These are phyloP conservation scores for Octopus sinensis DNA, from an alignment of 1,140 invertebrate species.

Conservation along the genomic window DNA sequence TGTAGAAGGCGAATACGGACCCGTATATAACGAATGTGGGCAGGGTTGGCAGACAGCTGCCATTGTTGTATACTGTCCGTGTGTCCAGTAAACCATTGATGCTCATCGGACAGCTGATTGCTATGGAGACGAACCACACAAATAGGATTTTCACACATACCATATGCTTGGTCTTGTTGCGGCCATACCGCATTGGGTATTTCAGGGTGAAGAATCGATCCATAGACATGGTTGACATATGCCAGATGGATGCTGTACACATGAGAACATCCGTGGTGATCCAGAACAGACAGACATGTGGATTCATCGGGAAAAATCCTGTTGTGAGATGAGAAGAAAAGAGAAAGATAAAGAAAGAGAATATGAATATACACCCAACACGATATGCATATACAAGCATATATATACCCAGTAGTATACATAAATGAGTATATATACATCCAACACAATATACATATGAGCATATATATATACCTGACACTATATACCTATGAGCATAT, in stretches of 20 bases:
- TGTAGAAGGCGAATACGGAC: constrained; percentile 91
- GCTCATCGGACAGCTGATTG: constrained; percentile 82
- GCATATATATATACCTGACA: too few species aligned
- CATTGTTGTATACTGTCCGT: constrained; percentile 52
- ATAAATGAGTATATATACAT: too few species aligned
- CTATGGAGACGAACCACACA: constrained; percentile 84
- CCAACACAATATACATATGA: too few species aligned
- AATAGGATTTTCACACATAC: constrained; percentile 87
- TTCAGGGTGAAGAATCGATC: constrained; percentile 65
- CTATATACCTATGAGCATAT: neutral
- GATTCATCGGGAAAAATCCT: constrained; percentile 88
- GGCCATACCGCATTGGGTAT: constrained; percentile 67
- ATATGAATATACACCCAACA: too few species aligned
- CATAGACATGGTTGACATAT: constrained; percentile 94
- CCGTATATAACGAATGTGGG: constrained; percentile 80
- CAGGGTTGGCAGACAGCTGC: constrained; percentile 68
- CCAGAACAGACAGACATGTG: constrained; percentile 87
- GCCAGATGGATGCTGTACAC: constrained; percentile 90
- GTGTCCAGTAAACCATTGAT: constrained; percentile 73
- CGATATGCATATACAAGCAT: too few species aligned
- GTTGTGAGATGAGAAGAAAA: constrained; percentile 47
- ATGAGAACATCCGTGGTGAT: constrained; percentile 91
- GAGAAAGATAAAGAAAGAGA: neutral
- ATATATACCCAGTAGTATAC: too few species aligned
- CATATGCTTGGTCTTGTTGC: constrained; percentile 80